Evolutionary conservation across 2,888 invertebrate genomes (phyloP).

Genomic region (Phengaris alcon): DNA sequence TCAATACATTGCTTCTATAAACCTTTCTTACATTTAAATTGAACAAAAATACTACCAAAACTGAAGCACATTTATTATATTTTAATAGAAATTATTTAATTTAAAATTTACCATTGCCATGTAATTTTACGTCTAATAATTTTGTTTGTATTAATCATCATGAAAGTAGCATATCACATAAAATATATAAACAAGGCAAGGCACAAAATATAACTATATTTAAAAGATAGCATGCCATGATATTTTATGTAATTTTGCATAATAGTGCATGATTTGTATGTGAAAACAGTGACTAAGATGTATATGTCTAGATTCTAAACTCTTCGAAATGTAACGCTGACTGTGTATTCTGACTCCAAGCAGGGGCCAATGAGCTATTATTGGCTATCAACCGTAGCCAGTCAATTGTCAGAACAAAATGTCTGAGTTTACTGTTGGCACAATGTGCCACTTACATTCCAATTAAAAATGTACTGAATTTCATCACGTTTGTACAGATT

Average conservation of each 20-base stretch:
- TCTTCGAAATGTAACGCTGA: no score
- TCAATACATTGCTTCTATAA: no score
- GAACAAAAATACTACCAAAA: no score
- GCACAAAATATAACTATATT: background rate
- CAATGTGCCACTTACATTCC: background rate
- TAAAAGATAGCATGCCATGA: background rate
- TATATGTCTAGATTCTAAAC: no score
- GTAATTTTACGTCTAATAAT: no score
- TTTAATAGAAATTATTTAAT: no score
- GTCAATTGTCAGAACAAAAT: background rate
- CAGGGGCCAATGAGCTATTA: background rate
- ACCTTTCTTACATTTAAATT: no score
- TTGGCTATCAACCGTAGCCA: background rate
- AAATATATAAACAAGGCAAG: background rate
- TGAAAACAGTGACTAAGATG: no score
- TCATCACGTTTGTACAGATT: conserved; percentile 42
- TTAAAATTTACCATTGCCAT: no score
- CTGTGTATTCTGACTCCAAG: background rate
- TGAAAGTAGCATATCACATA: background rate
- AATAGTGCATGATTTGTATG: background rate
- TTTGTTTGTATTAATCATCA: background rate
- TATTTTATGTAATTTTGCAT: background rate
- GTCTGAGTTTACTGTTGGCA: background rate
- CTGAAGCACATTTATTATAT: no score
- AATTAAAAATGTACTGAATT: conserved; percentile 29